These are phyloP conservation scores for Bos taurus DNA, from an alignment of 2,113 vertebrate species.

Conservation along the genomic window DNA sequence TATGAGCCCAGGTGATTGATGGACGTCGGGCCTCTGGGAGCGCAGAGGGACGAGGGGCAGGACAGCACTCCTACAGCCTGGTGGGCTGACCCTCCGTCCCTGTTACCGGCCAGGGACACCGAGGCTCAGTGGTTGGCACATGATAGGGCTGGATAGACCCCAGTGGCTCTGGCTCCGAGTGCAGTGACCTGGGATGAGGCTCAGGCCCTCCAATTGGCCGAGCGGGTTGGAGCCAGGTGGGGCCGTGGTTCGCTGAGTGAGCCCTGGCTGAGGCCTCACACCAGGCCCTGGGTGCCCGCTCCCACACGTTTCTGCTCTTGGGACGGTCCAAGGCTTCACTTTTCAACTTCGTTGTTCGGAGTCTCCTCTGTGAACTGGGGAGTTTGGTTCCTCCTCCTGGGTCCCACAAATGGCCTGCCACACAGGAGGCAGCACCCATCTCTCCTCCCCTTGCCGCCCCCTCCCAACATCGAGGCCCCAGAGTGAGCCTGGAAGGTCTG, in stretches of 20 bases:
- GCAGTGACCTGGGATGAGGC: fast-evolving
- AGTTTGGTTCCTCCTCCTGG: background rate
- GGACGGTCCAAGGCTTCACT: no score
- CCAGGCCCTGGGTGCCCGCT: fast-evolving
- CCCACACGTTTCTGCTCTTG: fast-evolving
- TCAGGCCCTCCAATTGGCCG: background rate
- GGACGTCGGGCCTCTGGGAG: background rate
- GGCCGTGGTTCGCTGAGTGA: fast-evolving
- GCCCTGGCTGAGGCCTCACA: no score
- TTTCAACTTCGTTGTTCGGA: fast-evolving
- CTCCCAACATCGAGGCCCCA: background rate
- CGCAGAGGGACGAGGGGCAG: fast-evolving
- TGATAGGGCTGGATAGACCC: background rate
- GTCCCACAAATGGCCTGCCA: background rate
- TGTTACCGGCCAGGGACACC: fast-evolving
- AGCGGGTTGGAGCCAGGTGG: fast-evolving
- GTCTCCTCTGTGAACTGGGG: background rate
- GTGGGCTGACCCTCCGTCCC: background rate
- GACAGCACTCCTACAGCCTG: background rate
- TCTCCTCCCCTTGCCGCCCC: fast-evolving
- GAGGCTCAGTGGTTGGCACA: background rate
- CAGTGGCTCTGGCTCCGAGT: fast-evolving
- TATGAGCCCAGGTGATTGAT: fast-evolving
- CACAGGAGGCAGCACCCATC: background rate
- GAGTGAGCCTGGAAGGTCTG: background rate